A percentile compares a stretch with the other conserved stretches of the same genome.
These are phyloP conservation scores for Nomada flava DNA, from an alignment of 2,888 invertebrate genomes.

Conservation along the genomic window DNA sequence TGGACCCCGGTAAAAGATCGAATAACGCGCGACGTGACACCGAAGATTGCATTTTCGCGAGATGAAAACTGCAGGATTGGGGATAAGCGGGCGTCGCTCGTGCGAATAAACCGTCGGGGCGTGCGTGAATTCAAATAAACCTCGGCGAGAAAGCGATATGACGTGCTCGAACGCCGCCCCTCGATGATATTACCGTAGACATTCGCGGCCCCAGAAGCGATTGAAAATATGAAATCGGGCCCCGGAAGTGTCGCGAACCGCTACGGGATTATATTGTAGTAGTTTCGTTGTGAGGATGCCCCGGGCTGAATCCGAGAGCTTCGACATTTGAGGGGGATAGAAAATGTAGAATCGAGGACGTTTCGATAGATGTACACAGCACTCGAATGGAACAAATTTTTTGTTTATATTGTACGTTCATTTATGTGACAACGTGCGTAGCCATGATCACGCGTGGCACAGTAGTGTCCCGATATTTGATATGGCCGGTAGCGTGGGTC, in stretches of 20 bases:
- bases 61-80: conserved; percentile 71
- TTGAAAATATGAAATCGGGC: conserved; percentile 41
- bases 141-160: conserved; percentile 52
- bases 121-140: conserved; percentile 69
- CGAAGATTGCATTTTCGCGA: conserved; percentile 70
- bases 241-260: conserved; percentile 1
- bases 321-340: background rate
- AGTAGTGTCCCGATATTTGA: too few relatives aligned
- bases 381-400: too few relatives aligned
- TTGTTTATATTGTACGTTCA: too few relatives aligned
- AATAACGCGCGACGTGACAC: conserved; percentile 71
- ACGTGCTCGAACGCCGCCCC: conserved; percentile 44
- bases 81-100: conserved; percentile 69
- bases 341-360: background rate
- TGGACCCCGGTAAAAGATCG: conserved; percentile 49
- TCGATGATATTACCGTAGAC: conserved; percentile 55
- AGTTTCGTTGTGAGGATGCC: background rate
- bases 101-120: conserved; percentile 67
- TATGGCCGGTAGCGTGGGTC: too few relatives aligned
- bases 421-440: too few relatives aligned
- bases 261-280: conserved; percentile 18
- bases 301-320: background rate
- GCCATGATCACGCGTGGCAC: too few relatives aligned
- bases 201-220: conserved; percentile 28
- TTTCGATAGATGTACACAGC: too few relatives aligned